Conservation (phyloP, 92 coral and sea anemone genomes). For the Muricea muricata region DNA sequence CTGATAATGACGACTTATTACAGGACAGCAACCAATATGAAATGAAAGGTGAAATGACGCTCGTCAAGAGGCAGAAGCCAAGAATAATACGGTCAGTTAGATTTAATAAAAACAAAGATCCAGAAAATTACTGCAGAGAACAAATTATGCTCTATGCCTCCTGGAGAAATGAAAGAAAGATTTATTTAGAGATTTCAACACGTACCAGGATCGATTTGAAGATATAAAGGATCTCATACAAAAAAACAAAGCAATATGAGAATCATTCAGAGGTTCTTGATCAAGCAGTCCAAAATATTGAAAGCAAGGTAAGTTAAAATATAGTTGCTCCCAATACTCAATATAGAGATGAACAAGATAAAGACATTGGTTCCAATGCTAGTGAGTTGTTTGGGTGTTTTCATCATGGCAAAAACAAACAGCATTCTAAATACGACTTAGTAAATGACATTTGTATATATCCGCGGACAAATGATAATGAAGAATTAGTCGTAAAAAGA, state of each 20-base stretch:
- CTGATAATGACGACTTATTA: background rate
- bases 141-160: slow-evolving; percentile 54
- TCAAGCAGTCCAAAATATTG: too few species aligned
- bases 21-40: background rate
- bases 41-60: too few species aligned
- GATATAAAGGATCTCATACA: slow-evolving; percentile 31
- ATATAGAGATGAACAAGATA: slow-evolving; percentile 58
- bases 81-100: too few species aligned
- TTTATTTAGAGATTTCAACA: slow-evolving; percentile 37
- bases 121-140: slow-evolving; percentile 60
- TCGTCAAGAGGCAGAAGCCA: too few species aligned
- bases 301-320: too few species aligned
- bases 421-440: slow-evolving; percentile 45
- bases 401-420: slow-evolving; percentile 47
- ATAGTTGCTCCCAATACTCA: slow-evolving; percentile 42
- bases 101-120: too few species aligned
- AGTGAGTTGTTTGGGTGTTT: slow-evolving; percentile 45
- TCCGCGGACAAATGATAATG: slow-evolving; percentile 41
- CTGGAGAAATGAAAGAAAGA: slow-evolving; percentile 69
- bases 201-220: slow-evolving; percentile 62
- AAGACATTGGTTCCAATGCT: slow-evolving; percentile 48
- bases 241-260: slow-evolving; percentile 16
- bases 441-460: slow-evolving; percentile 46
- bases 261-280: too few species aligned
- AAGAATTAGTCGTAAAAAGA: slow-evolving; percentile 40